These are phyloP conservation scores for Calephelis nemesis DNA, from an alignment of 1,140 invertebrate genomes.

Conservation along the genomic window DNA sequence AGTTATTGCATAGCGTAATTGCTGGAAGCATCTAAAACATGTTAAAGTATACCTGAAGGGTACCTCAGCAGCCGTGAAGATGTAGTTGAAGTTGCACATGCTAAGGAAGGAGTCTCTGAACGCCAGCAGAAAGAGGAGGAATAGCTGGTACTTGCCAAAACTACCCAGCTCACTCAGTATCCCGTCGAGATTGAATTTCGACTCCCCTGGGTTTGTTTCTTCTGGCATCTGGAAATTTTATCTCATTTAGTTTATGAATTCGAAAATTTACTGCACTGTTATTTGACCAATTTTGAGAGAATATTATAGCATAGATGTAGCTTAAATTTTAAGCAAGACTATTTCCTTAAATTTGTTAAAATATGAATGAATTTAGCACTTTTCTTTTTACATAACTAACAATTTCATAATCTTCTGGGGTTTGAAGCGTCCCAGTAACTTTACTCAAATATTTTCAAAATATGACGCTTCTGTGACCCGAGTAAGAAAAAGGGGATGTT, in stretches of 20 bases:
- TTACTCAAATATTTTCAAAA: too few species aligned
- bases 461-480: too few species aligned
- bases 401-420: too few species aligned
- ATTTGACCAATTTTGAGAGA: too few species aligned
- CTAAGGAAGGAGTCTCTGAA: slow-evolving; percentile 69
- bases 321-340: too few species aligned
- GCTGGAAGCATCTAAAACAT: not conserved
- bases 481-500: too few species aligned
- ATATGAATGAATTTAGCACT: too few species aligned
- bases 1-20: too few species aligned
- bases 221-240: slow-evolving; percentile 46
- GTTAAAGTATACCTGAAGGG: slow-evolving; percentile 52
- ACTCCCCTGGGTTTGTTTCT: slow-evolving; percentile 32
- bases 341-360: too few species aligned
- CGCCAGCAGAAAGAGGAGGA: slow-evolving; percentile 62
- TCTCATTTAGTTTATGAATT: not conserved
- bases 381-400: too few species aligned
- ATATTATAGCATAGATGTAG: too few species aligned
- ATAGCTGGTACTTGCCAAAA: slow-evolving; percentile 71
- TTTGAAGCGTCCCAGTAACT: too few species aligned
- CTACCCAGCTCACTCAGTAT: slow-evolving; percentile 69
- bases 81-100: slow-evolving; percentile 72
- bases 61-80: slow-evolving; percentile 63
- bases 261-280: not conserved
- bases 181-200: slow-evolving; percentile 63